These are phyloP conservation scores for Chrysochloris asiatica DNA, from an alignment of 2,113 vertebrate species.

Conservation along the genomic window DNA sequence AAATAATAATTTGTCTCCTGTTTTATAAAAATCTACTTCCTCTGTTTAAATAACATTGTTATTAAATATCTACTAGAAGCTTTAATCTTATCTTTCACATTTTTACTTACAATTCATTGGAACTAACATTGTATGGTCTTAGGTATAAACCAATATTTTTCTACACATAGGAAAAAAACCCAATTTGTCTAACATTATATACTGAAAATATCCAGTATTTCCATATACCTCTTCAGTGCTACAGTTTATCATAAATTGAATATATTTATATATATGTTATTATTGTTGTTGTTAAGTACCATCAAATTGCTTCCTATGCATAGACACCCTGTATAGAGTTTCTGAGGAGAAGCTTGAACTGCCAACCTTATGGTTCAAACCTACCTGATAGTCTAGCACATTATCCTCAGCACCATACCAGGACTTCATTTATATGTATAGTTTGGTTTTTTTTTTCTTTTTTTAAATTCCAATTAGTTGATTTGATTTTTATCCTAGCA, in stretches of 20 bases:
- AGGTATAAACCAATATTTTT: background rate
- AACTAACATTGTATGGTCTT: background rate
- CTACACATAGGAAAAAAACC: background rate
- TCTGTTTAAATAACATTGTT: too few relatives aligned
- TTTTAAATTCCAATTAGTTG: background rate
- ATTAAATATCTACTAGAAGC: background rate
- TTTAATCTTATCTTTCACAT: background rate
- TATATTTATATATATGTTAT: too few relatives aligned
- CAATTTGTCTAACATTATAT: background rate
- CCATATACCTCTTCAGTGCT: background rate
- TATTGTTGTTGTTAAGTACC: too few relatives aligned
- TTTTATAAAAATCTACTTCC: too few relatives aligned
- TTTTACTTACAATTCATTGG: background rate
- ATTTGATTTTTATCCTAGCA: background rate
- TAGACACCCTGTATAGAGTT: too few relatives aligned
- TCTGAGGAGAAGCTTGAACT: too few relatives aligned
- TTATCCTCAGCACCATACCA: too few relatives aligned
- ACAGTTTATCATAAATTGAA: background rate
- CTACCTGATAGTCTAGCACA: too few relatives aligned
- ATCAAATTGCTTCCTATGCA: too few relatives aligned
- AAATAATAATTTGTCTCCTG: background rate
- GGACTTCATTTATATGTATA: too few relatives aligned
- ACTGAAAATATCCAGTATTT: background rate
- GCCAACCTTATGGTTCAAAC: too few relatives aligned
- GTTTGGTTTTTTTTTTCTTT: too few relatives aligned